phyloP scores from a whole-genome alignment of 2,797 vertebrate species.

The Rhinophrynus dorsalis region DNA sequence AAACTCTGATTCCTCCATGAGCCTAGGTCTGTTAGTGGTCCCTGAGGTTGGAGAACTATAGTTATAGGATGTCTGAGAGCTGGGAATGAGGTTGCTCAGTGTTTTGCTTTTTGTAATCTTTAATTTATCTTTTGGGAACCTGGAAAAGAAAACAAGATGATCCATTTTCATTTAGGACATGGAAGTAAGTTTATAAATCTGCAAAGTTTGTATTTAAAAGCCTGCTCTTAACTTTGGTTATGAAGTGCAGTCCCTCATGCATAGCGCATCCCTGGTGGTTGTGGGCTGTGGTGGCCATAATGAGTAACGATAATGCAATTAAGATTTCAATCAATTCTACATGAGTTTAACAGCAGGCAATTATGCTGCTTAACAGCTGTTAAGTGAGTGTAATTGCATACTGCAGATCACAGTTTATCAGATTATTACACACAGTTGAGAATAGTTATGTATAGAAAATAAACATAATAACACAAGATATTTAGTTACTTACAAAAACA shows the following conservation, averaged over 20 bases:
- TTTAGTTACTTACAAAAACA: not conserved
- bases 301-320: constrained; percentile 51
- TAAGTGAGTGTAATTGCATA: constrained; percentile 50
- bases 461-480: constrained; percentile 39
- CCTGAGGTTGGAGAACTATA: too few species aligned
- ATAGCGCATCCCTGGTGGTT: constrained; percentile 44
- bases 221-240: constrained; percentile 12
- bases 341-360: constrained; percentile 52
- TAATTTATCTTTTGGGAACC: not conserved
- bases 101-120: too few species aligned
- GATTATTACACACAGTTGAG: constrained; percentile 47
- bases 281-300: constrained; percentile 46
- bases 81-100: too few species aligned
- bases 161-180: constrained; percentile 6
- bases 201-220: constrained; percentile 15
- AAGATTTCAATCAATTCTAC: constrained; percentile 52
- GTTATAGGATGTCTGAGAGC: too few species aligned
- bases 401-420: constrained; percentile 50
- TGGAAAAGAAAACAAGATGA: not conserved
- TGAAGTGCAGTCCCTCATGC: constrained; percentile 23
- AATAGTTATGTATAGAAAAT: constrained; percentile 39
- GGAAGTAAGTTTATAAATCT: not conserved
- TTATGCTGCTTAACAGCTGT: constrained; percentile 50
- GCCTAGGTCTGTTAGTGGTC: too few species aligned
- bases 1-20: too few species aligned